These are phyloP conservation scores for Hypselothyrea guttata DNA, from an alignment of 2,888 invertebrate genomes.

Conservation along the genomic window DNA sequence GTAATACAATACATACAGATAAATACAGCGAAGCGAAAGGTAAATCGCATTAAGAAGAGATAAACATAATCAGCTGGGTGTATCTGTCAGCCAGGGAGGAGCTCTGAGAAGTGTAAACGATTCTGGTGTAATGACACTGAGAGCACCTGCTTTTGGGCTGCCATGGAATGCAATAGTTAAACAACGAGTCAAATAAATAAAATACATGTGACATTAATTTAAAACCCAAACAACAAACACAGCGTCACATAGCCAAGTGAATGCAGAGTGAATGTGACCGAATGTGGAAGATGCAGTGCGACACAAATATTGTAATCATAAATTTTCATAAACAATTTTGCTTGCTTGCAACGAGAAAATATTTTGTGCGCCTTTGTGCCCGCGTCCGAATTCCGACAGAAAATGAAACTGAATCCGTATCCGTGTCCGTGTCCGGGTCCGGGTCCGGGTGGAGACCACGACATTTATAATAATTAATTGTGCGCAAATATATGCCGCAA, in stretches of 20 bases:
- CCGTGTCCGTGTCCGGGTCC: slow-evolving; percentile 38
- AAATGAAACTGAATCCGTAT: slow-evolving; percentile 8
- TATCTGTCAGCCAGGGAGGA: too few relatives aligned
- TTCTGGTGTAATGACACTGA: slow-evolving; percentile 4
- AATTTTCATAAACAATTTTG: slow-evolving; percentile 77
- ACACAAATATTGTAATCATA: slow-evolving; percentile 78
- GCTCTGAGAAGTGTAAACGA: slow-evolving; percentile 9
- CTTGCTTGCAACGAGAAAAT: slow-evolving; percentile 51
- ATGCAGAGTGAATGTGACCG: not conserved
- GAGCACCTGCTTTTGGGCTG: slow-evolving; percentile 30
- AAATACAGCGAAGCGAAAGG: slow-evolving; percentile 12
- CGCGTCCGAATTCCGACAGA: slow-evolving; percentile 35
- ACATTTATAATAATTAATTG: slow-evolving; percentile 82
- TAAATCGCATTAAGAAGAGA: slow-evolving; percentile 39
- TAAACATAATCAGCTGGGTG: slow-evolving; percentile 60
- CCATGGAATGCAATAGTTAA: slow-evolving; percentile 47
- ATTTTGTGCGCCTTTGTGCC: slow-evolving; percentile 48
- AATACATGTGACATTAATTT: slow-evolving; percentile 51
- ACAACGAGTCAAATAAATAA: slow-evolving; percentile 52
- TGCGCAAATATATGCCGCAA: slow-evolving; percentile 79
- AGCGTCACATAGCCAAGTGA: not conserved
- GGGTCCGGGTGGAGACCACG: slow-evolving; percentile 56
- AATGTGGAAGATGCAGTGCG: slow-evolving; percentile 66
- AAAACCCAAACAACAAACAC: slow-evolving; percentile 39
- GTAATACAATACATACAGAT: slow-evolving; percentile 3